phyloP scores from a whole-genome alignment of 64 coral and sea anemone species.

The Hydrozoanthus tunicans region DNA sequence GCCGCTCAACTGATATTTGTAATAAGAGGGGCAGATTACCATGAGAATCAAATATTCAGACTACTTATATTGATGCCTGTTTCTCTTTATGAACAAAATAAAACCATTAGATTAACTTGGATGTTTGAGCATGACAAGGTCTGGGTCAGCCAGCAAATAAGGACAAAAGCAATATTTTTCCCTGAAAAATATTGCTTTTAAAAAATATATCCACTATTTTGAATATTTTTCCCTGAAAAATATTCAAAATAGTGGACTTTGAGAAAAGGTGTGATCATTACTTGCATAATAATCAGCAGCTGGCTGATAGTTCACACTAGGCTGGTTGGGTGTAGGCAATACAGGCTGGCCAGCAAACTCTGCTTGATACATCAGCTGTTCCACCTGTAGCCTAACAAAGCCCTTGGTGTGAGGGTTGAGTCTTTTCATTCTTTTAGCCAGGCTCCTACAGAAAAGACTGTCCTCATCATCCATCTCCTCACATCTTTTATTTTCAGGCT shows the following conservation, averaged over 20 bases:
- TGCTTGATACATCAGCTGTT: conserved; percentile 45
- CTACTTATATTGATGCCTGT: neutral
- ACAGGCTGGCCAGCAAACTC: conserved; percentile 35
- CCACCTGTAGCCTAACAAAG: neutral
- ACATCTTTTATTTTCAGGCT: neutral
- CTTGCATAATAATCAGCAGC: neutral
- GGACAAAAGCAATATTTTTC: neutral
- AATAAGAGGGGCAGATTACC: neutral
- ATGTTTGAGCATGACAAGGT: conserved; percentile 1
- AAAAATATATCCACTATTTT: too few species aligned
- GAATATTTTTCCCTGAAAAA: too few species aligned
- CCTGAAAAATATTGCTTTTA: neutral
- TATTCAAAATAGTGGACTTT: neutral
- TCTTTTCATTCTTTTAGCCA: neutral
- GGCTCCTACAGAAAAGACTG: conserved; percentile 8
- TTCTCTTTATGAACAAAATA: conserved; percentile 16
- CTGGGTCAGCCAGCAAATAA: neutral
- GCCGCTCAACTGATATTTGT: neutral
- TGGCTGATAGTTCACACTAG: conserved; percentile 14
- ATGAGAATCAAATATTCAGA: neutral
- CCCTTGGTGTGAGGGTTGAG: conserved; percentile 1
- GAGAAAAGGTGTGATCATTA: neutral
- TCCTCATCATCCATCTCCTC: neutral
- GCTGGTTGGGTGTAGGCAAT: conserved; percentile 3
- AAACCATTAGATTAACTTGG: neutral